Percentiles rank a stretch among this genome's conserved stretches.
Conservation (phyloP, 2,888 invertebrate species). For the Hemistola chrysoprasaria region DNA sequence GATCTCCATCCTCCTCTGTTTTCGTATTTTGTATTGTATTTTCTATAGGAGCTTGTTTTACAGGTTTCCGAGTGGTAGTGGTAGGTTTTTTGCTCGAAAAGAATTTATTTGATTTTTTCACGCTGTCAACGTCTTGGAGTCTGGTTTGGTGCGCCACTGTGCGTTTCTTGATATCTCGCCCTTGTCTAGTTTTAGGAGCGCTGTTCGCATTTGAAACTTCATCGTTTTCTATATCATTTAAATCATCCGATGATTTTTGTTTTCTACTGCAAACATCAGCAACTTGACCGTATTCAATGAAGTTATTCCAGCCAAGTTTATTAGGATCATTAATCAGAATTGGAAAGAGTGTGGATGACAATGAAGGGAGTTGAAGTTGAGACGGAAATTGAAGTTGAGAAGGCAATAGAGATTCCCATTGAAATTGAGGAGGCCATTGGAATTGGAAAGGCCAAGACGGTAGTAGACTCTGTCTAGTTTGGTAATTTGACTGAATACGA, state of each 20-base stretch:
- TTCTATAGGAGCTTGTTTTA: constrained; percentile 37
- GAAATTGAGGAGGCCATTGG: no score
- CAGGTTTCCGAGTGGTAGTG: constrained; percentile 43
- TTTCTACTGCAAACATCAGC: constrained; percentile 79
- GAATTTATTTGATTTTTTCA: constrained; percentile 49
- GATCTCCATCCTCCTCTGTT: constrained; percentile 36
- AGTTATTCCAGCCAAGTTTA: constrained; percentile 74
- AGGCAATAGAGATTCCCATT: no score
- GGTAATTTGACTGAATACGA: constrained; percentile 17
- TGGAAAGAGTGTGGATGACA: no score
- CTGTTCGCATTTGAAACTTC: constrained; percentile 21
- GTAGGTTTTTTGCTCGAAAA: constrained; percentile 38
- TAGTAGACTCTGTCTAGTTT: constrained; percentile 48
- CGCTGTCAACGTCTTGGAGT: constrained; percentile 41
- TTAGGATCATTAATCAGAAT: constrained; percentile 82
- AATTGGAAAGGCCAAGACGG: constrained; percentile 40
- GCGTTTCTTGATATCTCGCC: constrained; percentile 58
- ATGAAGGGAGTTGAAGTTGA: constrained; percentile 42
- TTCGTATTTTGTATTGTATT: constrained; percentile 50
- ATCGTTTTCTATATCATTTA: constrained; percentile 16
- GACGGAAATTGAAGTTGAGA: constrained; percentile 75
- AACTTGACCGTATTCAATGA: constrained; percentile 82
- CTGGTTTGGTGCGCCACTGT: constrained; percentile 43
- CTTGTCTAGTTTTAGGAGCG: constrained; percentile 41
- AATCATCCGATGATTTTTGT: constrained; percentile 45